These are phyloP conservation scores for Drepana falcataria DNA, from an alignment of 2,888 invertebrate genomes.

Conservation along the genomic window DNA sequence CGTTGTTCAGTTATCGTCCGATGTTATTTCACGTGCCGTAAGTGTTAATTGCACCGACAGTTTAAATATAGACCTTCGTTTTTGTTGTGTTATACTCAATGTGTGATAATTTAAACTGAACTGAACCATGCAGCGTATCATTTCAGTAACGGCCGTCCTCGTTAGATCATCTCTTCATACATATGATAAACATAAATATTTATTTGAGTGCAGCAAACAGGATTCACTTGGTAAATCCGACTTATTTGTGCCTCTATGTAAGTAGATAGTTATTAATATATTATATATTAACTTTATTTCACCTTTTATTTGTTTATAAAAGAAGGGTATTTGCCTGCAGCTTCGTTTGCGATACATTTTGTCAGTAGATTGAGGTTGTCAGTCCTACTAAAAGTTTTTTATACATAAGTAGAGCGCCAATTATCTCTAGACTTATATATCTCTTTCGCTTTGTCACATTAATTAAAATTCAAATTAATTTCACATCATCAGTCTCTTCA, in stretches of 20 bases:
- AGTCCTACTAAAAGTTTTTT: too few species aligned
- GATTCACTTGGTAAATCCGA: neutral
- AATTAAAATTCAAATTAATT: too few species aligned
- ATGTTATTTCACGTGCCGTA: neutral
- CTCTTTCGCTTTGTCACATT: too few species aligned
- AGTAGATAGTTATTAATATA: neutral
- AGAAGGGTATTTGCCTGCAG: too few species aligned
- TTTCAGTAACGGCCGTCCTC: conserved; percentile 4
- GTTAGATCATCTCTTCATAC: conserved; percentile 7
- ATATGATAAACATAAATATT: conserved; percentile 6
- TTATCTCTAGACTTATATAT: too few species aligned
- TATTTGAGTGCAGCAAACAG: neutral
- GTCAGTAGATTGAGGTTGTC: too few species aligned
- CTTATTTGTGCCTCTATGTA: neutral
- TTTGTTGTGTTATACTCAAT: neutral
- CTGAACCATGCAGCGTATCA: neutral
- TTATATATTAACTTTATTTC: too few species aligned
- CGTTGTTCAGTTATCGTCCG: neutral
- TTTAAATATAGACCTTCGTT: neutral
- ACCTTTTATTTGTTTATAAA: too few species aligned
- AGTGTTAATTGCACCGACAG: neutral
- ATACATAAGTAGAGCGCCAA: too few species aligned
- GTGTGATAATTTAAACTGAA: conserved; percentile 2
- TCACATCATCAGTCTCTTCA: too few species aligned
- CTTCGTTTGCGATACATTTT: too few species aligned